Conservation (phyloP, 1,140 invertebrate genomes). For the Micrasema longulum region DNA sequence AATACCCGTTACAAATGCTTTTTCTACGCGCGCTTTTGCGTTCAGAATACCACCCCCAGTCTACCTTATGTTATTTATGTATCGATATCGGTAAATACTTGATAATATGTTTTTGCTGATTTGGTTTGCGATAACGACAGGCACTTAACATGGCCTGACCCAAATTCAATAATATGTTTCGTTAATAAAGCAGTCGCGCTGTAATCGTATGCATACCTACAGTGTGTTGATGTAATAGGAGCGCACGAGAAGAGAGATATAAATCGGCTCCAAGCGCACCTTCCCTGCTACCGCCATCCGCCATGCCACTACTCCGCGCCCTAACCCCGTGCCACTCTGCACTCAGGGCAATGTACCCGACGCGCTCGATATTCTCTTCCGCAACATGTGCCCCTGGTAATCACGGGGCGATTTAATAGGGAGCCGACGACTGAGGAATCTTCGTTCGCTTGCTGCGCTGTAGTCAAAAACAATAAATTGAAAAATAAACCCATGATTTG, state of each 20-base stretch:
- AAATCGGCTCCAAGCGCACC: conserved; percentile 3
- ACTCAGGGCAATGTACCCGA: conserved; percentile 23
- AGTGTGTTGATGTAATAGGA: conserved; percentile 8
- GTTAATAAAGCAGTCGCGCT: not conserved
- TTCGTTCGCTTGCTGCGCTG: no score
- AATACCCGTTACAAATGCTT: no score
- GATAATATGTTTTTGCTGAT: no score
- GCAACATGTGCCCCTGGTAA: conserved; percentile 31
- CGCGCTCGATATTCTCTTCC: conserved; percentile 31
- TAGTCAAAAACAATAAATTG: no score
- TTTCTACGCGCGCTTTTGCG: no score
- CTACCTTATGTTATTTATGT: no score
- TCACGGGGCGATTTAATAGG: not conserved
- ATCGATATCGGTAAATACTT: no score
- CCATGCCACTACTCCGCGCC: not conserved
- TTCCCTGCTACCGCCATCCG: not conserved
- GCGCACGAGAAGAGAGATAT: conserved; percentile 17
- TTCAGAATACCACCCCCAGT: no score
- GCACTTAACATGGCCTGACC: not conserved
- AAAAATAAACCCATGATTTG: no score
- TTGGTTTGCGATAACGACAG: no score
- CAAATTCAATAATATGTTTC: not conserved
- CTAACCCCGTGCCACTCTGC: not conserved
- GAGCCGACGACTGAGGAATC: conserved; percentile 1
- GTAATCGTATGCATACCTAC: conserved; percentile 17